A percentile compares a stretch with the other conserved stretches of the same genome.
phyloP scores from a whole-genome alignment of 2,797 vertebrate species.

The Bryconaethiops microstoma region DNA sequence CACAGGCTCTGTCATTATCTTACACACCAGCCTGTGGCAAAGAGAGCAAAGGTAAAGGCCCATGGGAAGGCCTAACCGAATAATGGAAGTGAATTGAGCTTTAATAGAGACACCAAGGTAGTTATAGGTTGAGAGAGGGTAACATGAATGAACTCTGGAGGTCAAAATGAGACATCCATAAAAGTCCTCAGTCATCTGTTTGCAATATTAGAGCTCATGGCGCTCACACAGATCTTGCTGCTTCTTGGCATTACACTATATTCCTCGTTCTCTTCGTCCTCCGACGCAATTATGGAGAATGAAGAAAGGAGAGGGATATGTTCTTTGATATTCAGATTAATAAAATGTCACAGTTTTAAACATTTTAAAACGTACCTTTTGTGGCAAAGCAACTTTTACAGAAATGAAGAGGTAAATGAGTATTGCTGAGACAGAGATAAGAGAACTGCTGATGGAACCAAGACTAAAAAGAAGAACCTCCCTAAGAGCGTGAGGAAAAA shows the following conservation, averaged over 20 bases:
- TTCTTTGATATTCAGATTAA: no score
- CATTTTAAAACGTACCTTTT: no score
- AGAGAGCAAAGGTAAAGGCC: background rate
- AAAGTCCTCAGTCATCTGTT: constrained; percentile 36
- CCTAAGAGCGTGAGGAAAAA: background rate
- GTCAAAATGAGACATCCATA: constrained; percentile 45
- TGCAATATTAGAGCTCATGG: constrained; percentile 33
- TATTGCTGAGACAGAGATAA: no score
- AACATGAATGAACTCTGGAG: constrained; percentile 16
- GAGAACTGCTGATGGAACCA: background rate
- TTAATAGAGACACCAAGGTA: constrained; percentile 49
- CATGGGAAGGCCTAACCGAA: constrained; percentile 1
- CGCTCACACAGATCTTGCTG: constrained; percentile 7
- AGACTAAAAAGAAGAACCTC: background rate
- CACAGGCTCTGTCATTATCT: constrained; percentile 26
- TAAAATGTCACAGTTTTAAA: no score
- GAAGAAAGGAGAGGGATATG: no score
- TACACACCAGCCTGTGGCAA: background rate
- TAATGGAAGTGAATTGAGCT: constrained; percentile 7
- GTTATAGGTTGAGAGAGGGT: constrained; percentile 33
- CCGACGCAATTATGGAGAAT: background rate
- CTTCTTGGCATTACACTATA: background rate
- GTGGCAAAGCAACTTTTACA: no score
- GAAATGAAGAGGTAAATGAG: no score
- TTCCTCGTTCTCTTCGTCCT: background rate